phyloP scores from a whole-genome alignment of 2,888 invertebrate species.

The Drosophila mettleri region DNA sequence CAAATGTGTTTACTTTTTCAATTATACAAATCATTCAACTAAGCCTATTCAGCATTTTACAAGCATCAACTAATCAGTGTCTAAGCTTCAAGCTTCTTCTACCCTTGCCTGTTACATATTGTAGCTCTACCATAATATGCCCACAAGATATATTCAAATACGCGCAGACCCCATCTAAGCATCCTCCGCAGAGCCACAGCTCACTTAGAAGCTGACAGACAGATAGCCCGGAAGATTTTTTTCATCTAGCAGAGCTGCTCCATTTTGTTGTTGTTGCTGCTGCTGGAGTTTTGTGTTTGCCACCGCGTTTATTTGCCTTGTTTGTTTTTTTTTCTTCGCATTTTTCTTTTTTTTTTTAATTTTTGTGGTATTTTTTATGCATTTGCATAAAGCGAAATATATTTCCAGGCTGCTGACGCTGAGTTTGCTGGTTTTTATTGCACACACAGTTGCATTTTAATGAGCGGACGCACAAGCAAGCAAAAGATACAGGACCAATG shows the following conservation, averaged over 20 bases:
- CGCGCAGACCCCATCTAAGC: neutral
- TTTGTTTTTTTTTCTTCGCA: conserved; percentile 25
- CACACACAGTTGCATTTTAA: conserved; percentile 79
- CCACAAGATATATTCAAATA: neutral
- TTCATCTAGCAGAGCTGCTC: conserved; percentile 17
- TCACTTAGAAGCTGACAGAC: conserved; percentile 36
- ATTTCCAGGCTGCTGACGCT: conserved; percentile 58
- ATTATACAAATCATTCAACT: too few relatives aligned
- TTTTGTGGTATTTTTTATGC: conserved; percentile 53
- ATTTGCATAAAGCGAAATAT: conserved; percentile 75
- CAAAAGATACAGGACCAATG: conserved; percentile 9
- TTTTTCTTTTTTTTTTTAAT: neutral
- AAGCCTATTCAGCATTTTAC: too few relatives aligned
- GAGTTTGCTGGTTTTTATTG: conserved; percentile 68
- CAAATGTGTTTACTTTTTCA: too few relatives aligned
- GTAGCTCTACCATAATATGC: neutral
- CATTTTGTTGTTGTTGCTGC: conserved; percentile 36
- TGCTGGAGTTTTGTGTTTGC: conserved; percentile 24
- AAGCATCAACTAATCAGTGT: too few relatives aligned
- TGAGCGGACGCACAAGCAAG: conserved; percentile 45
- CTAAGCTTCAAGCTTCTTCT: neutral
- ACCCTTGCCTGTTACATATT: neutral
- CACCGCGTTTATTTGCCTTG: conserved; percentile 21
- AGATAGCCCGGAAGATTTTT: conserved; percentile 16
- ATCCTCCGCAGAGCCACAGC: conserved; percentile 20